phyloP scores from a whole-genome alignment of 2,888 invertebrate genomes.

The Seira ritae region DNA sequence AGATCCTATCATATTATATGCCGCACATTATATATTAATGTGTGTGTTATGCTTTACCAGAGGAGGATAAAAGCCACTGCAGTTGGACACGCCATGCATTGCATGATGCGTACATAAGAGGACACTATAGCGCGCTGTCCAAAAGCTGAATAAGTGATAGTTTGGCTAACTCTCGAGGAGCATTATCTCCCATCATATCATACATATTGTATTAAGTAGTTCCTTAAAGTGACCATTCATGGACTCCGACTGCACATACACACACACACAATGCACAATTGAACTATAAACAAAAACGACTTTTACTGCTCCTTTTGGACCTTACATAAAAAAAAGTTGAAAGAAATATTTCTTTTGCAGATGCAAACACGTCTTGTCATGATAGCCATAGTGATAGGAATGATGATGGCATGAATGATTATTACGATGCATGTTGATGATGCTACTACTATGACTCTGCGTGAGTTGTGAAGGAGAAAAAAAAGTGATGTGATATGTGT shows the following conservation, averaged over 20 bases:
- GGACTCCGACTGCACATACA: too few relatives aligned
- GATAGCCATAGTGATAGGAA: background rate
- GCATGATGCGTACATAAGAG: background rate
- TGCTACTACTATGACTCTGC: too few relatives aligned
- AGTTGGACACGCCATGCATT: background rate
- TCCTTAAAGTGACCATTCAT: slow-evolving; percentile 21
- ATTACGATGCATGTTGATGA: slow-evolving; percentile 24
- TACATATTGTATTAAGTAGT: slow-evolving; percentile 41
- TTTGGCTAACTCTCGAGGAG: slow-evolving; percentile 4
- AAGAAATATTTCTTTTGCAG: too few relatives aligned
- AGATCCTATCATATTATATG: background rate
- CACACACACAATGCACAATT: background rate
- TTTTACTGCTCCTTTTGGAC: too few relatives aligned
- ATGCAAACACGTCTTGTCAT: too few relatives aligned
- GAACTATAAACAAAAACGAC: too few relatives aligned
- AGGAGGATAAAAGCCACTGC: background rate
- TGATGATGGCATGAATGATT: background rate
- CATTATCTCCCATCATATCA: background rate
- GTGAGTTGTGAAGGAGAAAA: too few relatives aligned
- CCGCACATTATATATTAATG: background rate
- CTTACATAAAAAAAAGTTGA: too few relatives aligned
- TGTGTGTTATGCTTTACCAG: too few relatives aligned
- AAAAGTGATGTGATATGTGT: too few relatives aligned
- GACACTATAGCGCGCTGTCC: too few relatives aligned
- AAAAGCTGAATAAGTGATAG: slow-evolving; percentile 11